Evolutionary conservation across 1,140 invertebrate species (phyloP).

Genomic region (Procambarus clarkii): DNA sequence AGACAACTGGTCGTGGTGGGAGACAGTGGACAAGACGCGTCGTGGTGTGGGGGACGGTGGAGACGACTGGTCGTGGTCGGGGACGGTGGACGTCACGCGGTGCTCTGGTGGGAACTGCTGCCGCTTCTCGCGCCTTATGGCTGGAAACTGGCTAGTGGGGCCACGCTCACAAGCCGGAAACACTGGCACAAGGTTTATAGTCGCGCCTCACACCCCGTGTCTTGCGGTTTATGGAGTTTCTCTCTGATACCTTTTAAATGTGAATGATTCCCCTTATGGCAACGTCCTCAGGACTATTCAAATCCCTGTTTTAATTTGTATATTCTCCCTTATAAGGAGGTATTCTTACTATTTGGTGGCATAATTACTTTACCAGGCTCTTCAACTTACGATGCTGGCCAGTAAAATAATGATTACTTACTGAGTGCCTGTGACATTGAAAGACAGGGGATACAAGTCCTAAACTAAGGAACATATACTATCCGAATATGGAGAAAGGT

Average conservation of each 20-base stretch:
- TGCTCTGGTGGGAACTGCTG: not conserved
- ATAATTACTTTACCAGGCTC: too few species aligned
- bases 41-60: not conserved
- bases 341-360: too few species aligned
- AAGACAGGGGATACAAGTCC: too few species aligned
- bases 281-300: not conserved
- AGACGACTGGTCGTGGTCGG: not conserved
- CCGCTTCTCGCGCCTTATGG: not conserved
- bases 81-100: not conserved
- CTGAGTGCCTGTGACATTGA: too few species aligned
- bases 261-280: not conserved
- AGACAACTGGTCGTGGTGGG: too few species aligned
- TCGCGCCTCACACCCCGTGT: not conserved
- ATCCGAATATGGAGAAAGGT: too few species aligned
- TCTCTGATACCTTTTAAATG: not conserved
- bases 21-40: too few species aligned
- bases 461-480: too few species aligned
- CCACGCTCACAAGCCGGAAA: constrained; percentile 35
- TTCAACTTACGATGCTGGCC: too few species aligned
- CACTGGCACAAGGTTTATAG: not conserved
- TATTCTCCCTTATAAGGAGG: not conserved
- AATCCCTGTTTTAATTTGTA: not conserved
- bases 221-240: constrained; percentile 41
- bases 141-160: constrained; percentile 23
- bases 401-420: too few species aligned